Percentiles rank a stretch among this genome's conserved stretches.
Conservation (phyloP, 2,888 invertebrate species). For the Papilio demoleus region DNA sequence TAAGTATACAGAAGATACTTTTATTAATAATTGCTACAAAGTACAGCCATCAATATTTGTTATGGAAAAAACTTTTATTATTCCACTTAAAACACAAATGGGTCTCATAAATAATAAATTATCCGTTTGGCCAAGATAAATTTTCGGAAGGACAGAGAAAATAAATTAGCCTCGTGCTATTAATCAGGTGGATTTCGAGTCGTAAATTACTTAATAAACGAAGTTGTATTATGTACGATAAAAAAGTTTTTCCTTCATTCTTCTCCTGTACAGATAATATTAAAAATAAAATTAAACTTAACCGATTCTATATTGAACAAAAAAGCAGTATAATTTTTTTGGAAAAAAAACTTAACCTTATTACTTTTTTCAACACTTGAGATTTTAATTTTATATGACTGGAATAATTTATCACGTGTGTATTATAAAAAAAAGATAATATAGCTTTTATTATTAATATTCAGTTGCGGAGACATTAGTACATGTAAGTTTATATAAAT, state of each 20-base stretch:
- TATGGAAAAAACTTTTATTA: conserved; percentile 2
- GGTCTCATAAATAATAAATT: conserved; percentile 16
- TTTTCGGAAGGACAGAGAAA: conserved; percentile 23
- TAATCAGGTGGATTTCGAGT: conserved; percentile 23
- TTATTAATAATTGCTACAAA: too few relatives aligned
- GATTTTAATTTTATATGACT: too few relatives aligned
- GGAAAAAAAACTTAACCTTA: too few relatives aligned
- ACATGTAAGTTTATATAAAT: too few relatives aligned
- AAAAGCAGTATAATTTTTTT: background rate
- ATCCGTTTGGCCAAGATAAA: conserved; percentile 17
- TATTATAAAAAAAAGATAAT: too few relatives aligned
- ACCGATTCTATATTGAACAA: background rate
- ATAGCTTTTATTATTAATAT: too few relatives aligned
- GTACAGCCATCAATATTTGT: background rate
- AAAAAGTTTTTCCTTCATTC: background rate
- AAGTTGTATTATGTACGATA: background rate
- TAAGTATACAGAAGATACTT: too few relatives aligned
- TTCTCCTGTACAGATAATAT: background rate
- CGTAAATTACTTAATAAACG: conserved; percentile 21
- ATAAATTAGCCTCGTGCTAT: conserved; percentile 23
- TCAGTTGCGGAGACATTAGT: too few relatives aligned
- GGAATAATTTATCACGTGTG: too few relatives aligned
- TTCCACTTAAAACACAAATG: conserved; percentile 7
- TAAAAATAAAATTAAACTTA: background rate
- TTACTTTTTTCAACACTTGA: too few relatives aligned